phyloP scores from a whole-genome alignment of 2,797 vertebrate genomes.

The Argyrosomus regius region DNA sequence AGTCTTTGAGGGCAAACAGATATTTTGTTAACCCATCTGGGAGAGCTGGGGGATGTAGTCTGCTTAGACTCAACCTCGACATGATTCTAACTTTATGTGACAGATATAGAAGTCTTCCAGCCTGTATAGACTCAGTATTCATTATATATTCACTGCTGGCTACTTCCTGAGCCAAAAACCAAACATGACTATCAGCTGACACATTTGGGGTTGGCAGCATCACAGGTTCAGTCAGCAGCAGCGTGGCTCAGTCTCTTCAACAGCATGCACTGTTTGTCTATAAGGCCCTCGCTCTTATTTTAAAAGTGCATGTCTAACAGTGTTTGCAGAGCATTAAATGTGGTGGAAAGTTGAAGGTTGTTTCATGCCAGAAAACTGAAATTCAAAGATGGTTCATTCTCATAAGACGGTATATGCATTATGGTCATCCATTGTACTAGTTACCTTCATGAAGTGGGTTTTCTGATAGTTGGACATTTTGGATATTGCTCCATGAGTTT shows the following conservation, averaged over 20 bases:
- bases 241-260: neutral
- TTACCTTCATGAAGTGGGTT: neutral
- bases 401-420: no score
- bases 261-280: slow-evolving; percentile 2
- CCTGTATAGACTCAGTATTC: slow-evolving; percentile 9
- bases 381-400: neutral
- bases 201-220: slow-evolving; percentile 4
- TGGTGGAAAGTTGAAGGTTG: neutral
- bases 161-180: slow-evolving; percentile 10
- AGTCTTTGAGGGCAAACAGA: slow-evolving; percentile 1
- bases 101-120: neutral
- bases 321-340: slow-evolving; percentile 3
- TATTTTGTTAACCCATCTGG: neutral
- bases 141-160: neutral
- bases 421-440: neutral
- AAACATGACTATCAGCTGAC: slow-evolving; percentile 64
- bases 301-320: slow-evolving; percentile 9
- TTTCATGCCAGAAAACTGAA: neutral
- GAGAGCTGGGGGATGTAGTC: neutral
- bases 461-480: neutral
- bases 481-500: neutral
- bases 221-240: slow-evolving; percentile 51
- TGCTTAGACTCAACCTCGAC: neutral
- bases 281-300: neutral
- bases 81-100: neutral